phyloP scores from a whole-genome alignment of 1,140 invertebrate species.

The Ceratina australensis region DNA sequence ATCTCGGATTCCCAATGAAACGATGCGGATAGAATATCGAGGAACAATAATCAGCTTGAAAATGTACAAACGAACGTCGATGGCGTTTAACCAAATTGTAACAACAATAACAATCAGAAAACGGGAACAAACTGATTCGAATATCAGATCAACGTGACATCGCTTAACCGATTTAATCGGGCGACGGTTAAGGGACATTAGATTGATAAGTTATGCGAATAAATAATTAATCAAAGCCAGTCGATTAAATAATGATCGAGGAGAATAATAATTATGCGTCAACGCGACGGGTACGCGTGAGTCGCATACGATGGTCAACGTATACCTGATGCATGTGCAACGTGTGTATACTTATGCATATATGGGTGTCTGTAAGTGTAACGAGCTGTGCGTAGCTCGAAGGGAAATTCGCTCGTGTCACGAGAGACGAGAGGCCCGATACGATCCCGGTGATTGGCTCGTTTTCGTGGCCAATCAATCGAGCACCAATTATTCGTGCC shows the following conservation, averaged over 20 bases:
- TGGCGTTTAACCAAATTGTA: too few relatives aligned
- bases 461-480: conserved; percentile 51
- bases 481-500: conserved; percentile 38
- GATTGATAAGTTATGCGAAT: too few relatives aligned
- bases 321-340: conserved; percentile 45
- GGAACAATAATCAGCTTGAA: background rate
- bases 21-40: conserved; percentile 3
- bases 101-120: conserved; percentile 37
- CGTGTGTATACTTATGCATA: background rate
- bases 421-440: conserved; percentile 21
- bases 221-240: too few relatives aligned
- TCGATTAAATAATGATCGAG: conserved; percentile 60
- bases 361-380: conserved; percentile 9
- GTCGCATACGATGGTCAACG: conserved; percentile 62
- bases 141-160: conserved; percentile 31
- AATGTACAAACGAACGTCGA: too few relatives aligned
- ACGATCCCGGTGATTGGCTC: conserved; percentile 41
- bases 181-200: too few relatives aligned
- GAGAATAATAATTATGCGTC: conserved; percentile 59
- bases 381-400: conserved; percentile 54
- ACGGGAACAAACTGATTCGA: conserved; percentile 1
- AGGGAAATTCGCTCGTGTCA: conserved; percentile 55
- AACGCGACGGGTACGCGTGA: conserved; percentile 1
- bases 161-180: too few relatives aligned
- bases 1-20: conserved; percentile 44